Evolutionary conservation across 2,888 invertebrate genomes (phyloP), one percentile per base, ranked within the genome.

Genomic region (Stegophylla sp.): DNA sequence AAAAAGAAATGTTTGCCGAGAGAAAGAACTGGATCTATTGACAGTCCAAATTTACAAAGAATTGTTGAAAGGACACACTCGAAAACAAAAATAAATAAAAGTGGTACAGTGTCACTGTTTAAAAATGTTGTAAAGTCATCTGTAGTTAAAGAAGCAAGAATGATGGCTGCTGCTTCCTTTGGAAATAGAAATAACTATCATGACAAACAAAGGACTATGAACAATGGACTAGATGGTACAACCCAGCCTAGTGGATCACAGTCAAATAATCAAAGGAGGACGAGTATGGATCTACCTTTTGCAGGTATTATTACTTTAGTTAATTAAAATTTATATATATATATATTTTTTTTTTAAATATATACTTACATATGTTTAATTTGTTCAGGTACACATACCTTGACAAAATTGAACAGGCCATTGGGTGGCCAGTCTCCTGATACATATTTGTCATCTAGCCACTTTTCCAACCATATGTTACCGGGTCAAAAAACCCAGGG

Each of bases 21-120:
- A 17, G 88, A 88, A 84, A 88, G 88, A 83, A 87, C 86, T 84
- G 79, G 83, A 86, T 87, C 85, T 86, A 89, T 87, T 87, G 90
- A 86, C 86, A 76, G 75, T 43, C 67, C 82, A 23, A 81, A 72
- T 28, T 83, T 83, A 61, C 81, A 81, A 48, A 77, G 82, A 20
- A 82, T 83, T 41, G 69, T 83, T 20, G 82, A 82, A 82, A 73
- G 82, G 45, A 34, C 76, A 4, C 79, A 74, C 23, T 64, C 79
- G n/a, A 76, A 82, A 64, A 71, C 75, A 20, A 83, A 82, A 79
- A 56, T 81, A 9, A 82, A 82, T 23, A 76, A 81, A 34, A 82
- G 77, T 56, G 34, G 59, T 64, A 41, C 83, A 34, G 83, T 82
- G 51, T 84, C 84, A 4, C 69, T 84, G 48, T 82, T 84, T 64